Conservation (phyloP, 2,113 vertebrate species). For the Dasyprocta punctata region DNA sequence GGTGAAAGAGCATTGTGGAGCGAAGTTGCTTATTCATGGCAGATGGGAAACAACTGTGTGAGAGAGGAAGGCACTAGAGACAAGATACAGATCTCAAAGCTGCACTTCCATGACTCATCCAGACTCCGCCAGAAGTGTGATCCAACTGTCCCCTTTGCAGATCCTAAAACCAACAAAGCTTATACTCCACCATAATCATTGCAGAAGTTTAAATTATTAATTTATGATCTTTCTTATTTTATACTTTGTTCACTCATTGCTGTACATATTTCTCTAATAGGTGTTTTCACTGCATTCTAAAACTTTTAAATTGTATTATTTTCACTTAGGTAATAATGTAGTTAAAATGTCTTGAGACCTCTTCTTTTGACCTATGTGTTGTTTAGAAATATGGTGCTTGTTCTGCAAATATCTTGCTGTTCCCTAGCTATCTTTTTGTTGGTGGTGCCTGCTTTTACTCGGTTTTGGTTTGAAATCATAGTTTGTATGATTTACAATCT, state of each 20-base stretch:
- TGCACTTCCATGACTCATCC: neutral
- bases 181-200: neutral
- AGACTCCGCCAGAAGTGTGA: neutral
- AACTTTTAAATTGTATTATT: neutral
- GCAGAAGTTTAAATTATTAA: neutral
- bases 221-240: neutral
- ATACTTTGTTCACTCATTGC: neutral
- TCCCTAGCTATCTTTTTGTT: neutral
- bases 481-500: neutral
- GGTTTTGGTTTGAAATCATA: neutral
- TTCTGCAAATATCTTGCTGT: neutral
- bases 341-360: neutral
- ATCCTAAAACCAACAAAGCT: neutral
- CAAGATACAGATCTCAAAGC: neutral
- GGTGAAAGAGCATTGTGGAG: neutral
- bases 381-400: neutral
- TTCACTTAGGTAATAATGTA: neutral
- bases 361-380: neutral
- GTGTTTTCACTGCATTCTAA: neutral
- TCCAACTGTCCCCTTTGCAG: neutral
- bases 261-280: neutral
- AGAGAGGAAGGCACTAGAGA: neutral
- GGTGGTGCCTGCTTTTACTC: neutral
- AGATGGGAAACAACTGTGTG: neutral
- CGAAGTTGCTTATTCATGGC: neutral